Evolutionary conservation across 2,888 invertebrate species (phyloP), one percentile per base, ranked within the genome.

Genomic region (Drosophila koepferae): DNA sequence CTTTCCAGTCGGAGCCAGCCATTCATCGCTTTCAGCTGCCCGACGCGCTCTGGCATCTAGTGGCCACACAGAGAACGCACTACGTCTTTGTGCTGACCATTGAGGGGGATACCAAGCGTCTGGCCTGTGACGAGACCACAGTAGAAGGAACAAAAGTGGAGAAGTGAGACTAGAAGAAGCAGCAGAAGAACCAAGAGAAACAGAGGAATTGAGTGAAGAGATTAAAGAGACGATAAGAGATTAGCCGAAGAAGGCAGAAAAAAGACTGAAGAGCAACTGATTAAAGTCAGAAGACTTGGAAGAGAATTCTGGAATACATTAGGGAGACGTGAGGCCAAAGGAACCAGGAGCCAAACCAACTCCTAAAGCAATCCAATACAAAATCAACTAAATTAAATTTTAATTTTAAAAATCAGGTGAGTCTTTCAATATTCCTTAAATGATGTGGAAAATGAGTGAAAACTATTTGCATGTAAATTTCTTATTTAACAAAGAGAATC

Each of bases 1-100:
- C 91, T 63, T 87, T 92, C 18, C 62, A 48, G 23, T 44, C 23
- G 38, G 54, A 72, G 5, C 55, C 76, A 14, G 34, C 18, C 5
- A 49, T 67, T 6, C 73, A 54, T 40, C 77, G 83, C 41, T 92
- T 87, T 61, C 64, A 72, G 23, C 55, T 91, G 40, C 81, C 91
- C 5, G 74, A 79, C 1, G 60, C 82, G 0, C 40, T 81, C 41
- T 81, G 86, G 91, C 74, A 89, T 55, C 76, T 90, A 0, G 41
- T 90, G 31, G 70, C 81, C 14, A 73, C 71, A 12, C 73, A 90
- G 51, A 68, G 81, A 34, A 87, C 84, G 1, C 88, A 91, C 62
- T 87, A 93, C 78, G 77, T 82, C 4, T 92, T 92, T 63, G 89
- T 89, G 3, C 80, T 93, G 53, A 92, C 92, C 51, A 56, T 65